phyloP scores from a whole-genome alignment of 2,113 vertebrate species.

The Mugil cephalus region DNA sequence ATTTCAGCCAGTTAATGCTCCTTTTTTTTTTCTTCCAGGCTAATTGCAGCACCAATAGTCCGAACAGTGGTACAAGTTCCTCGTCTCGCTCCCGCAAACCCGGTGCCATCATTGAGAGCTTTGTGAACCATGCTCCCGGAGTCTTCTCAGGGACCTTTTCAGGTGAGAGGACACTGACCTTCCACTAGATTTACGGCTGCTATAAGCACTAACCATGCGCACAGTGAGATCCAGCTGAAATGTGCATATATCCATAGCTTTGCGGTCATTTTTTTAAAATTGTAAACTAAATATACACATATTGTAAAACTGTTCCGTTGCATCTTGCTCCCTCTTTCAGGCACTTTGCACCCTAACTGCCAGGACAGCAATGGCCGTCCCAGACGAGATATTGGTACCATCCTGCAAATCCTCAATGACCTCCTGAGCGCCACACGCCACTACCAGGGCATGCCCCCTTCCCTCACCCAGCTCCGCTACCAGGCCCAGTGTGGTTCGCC shows the following conservation, averaged over 20 bases:
- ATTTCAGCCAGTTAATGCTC: background rate
- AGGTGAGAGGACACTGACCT: conserved; percentile 77
- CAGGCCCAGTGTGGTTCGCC: conserved; percentile 92
- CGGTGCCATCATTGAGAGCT: conserved; percentile 95
- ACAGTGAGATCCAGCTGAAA: conserved; percentile 3
- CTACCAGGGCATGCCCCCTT: conserved; percentile 98
- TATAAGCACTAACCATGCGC: background rate
- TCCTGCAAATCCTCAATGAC: conserved; percentile 98
- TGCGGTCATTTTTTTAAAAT: background rate
- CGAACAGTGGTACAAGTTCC: conserved; percentile 75
- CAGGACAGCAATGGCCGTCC: conserved; percentile 97
- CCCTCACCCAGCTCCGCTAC: conserved; percentile 95
- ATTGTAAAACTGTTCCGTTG: conserved; percentile 55
- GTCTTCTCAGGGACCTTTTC: conserved; percentile 98
- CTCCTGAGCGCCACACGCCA: conserved; percentile 97
- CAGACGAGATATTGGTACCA: conserved; percentile 95
- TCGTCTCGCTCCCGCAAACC: conserved; percentile 90
- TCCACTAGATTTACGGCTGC: conserved; percentile 18
- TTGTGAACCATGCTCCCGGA: conserved; percentile 95
- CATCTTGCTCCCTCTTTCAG: conserved; percentile 70
- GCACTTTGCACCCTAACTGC: conserved; percentile 99
- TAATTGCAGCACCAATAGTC: conserved; percentile 84
- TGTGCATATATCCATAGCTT: background rate
- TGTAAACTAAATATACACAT: background rate
- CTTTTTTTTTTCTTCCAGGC: conserved; percentile 75